Evolutionary conservation across 2,888 invertebrate genomes (phyloP).

Genomic region (Cataglyphis cursor): DNA sequence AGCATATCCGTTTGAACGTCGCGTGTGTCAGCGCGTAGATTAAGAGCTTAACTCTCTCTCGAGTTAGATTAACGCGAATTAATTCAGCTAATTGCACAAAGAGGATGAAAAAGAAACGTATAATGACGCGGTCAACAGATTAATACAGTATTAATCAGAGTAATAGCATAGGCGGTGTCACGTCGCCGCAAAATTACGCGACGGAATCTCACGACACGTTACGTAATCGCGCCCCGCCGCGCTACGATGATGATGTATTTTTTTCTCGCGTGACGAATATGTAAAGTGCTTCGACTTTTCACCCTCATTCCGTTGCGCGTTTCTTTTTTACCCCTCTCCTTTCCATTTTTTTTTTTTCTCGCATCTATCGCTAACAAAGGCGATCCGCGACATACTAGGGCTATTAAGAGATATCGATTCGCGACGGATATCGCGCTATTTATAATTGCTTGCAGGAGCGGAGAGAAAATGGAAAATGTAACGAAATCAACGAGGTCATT

Average conservation of each 20-base stretch:
- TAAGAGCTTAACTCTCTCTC: conserved; percentile 26
- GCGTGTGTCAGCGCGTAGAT: conserved; percentile 27
- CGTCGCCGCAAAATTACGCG: conserved; percentile 60
- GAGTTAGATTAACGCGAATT: conserved; percentile 61
- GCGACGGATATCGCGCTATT: conserved; percentile 71
- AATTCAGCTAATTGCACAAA: conserved; percentile 32
- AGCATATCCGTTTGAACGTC: neutral
- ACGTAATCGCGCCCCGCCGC: neutral
- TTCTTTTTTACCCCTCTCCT: neutral
- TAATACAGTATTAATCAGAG: conserved; percentile 67
- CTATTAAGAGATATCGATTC: conserved; percentile 64
- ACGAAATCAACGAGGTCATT: conserved; percentile 55
- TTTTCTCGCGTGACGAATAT: conserved; percentile 71
- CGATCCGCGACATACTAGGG: conserved; percentile 29
- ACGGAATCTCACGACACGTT: conserved; percentile 49
- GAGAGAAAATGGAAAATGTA: conserved; percentile 60
- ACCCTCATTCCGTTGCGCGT: neutral
- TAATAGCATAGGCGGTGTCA: conserved; percentile 59
- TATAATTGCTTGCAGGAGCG: conserved; percentile 61
- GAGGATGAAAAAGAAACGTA: conserved; percentile 5
- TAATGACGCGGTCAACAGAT: conserved; percentile 46
- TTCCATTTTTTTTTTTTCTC: conserved; percentile 11
- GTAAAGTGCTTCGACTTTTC: conserved; percentile 43
- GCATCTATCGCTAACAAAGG: conserved; percentile 22
- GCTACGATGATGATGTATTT: conserved; percentile 68